These are phyloP conservation scores for Chymomyza costata DNA, from an alignment of 1,140 invertebrate genomes.

Conservation along the genomic window DNA sequence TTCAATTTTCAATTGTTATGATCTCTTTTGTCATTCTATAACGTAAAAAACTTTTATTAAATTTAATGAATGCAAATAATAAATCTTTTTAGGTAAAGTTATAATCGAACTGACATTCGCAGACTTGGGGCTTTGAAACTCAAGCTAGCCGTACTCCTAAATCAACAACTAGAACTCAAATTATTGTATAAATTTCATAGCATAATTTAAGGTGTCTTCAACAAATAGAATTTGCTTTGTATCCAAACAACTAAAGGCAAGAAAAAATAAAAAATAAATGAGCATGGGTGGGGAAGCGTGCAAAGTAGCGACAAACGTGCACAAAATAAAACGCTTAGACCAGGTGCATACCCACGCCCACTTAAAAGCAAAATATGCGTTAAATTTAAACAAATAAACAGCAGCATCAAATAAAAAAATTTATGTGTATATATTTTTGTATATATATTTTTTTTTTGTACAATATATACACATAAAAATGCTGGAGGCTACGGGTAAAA, in stretches of 20 bases:
- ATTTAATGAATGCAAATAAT: too few species aligned
- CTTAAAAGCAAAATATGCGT: constrained; percentile 21
- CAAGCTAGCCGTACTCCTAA: too few species aligned
- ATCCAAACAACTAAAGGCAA: too few species aligned
- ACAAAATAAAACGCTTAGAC: constrained; percentile 11
- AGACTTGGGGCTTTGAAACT: too few species aligned
- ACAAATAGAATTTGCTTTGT: constrained; percentile 30
- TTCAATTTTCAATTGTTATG: too few species aligned
- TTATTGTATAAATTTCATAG: constrained; percentile 8
- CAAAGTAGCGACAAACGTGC: too few species aligned
- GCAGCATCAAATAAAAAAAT: constrained; percentile 59
- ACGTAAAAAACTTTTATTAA: too few species aligned
- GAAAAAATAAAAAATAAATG: constrained; percentile 23
- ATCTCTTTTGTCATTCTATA: too few species aligned
- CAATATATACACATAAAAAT: constrained; percentile 37
- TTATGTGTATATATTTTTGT: constrained; percentile 1
- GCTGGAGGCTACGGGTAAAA: background rate
- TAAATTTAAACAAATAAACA: constrained; percentile 73
- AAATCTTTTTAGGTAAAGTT: too few species aligned
- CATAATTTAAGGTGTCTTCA: constrained; percentile 19
- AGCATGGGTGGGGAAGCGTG: constrained; percentile 25
- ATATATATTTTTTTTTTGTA: constrained; percentile 14
- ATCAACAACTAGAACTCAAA: constrained; percentile 8
- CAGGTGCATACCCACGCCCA: too few species aligned
- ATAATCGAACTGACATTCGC: too few species aligned